These are phyloP conservation scores for Furcula furcula DNA, from an alignment of 2,888 invertebrate species.

Conservation along the genomic window DNA sequence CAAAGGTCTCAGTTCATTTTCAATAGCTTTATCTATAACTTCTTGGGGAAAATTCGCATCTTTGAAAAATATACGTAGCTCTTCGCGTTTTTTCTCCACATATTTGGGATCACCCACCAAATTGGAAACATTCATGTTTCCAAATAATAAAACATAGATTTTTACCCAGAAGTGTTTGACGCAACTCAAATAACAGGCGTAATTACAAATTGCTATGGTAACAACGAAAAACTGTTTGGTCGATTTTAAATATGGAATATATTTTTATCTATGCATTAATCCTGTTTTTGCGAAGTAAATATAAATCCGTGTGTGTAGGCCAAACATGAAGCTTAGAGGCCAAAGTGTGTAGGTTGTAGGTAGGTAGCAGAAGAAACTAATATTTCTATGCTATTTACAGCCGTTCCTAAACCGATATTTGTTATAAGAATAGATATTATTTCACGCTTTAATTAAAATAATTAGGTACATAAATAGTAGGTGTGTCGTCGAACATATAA, in stretches of 20 bases:
- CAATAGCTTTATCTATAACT: constrained; percentile 55
- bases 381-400: too few species aligned
- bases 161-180: constrained; percentile 8
- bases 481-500: too few species aligned
- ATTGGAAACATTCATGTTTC: constrained; percentile 39
- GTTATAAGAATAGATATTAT: too few species aligned
- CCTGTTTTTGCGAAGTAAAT: too few species aligned
- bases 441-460: too few species aligned
- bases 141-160: neutral
- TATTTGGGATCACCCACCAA: constrained; percentile 36
- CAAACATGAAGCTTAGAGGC: too few species aligned
- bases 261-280: too few species aligned
- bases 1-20: constrained; percentile 63
- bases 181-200: constrained; percentile 19
- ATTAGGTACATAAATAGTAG: too few species aligned
- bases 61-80: constrained; percentile 59
- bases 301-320: too few species aligned
- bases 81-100: constrained; percentile 54
- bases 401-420: too few species aligned
- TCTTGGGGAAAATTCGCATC: constrained; percentile 54
- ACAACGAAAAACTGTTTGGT: constrained; percentile 23
- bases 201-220: constrained; percentile 16
- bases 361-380: too few species aligned
- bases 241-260: constrained; percentile 27
- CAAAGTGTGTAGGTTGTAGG: too few species aligned